Base-by-base conservation (phyloP, 2,113 vertebrate species). In the Gadus macrocephalus region DNA sequence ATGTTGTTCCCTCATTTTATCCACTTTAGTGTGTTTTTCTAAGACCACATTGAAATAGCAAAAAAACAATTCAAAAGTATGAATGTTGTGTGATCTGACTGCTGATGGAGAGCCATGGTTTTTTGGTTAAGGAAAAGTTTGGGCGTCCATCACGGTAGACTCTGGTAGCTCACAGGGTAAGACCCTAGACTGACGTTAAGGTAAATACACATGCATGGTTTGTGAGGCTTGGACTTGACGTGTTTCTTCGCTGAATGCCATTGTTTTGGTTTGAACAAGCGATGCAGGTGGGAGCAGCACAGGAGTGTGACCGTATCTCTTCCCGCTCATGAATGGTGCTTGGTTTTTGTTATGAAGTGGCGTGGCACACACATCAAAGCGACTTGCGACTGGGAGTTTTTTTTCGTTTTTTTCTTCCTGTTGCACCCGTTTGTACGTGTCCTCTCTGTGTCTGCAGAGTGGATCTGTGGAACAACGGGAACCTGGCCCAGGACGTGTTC, bases 401-500 rank as follows among this genome's bases (percentile, higher is more conserved):
- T 5, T 25, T 62, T 12, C 56, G 20, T 15, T 25, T 5, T 25
- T 62, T 12, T 56, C 14, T 31, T 49, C 11, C 35, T 53, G 5
- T 49, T 9, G 42, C 42, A 14, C 42, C 3, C 9, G 15, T 68
- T 56, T 27, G 38, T 11, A 61, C 70, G 42, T 17, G 56, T 16
- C 14, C 65, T 49, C 9, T 78, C 27, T 80, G 15, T 72, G 62
- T 90, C 93, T 94, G 78, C 88, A 98, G 96, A 88, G 93, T 98
- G 64, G 96, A 97, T 79, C 78, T 98, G 17, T 98, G 96, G 97
- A 97, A 99, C 91, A 98, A 95, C 84, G 97, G 95, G 69, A 99
- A 96, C 79, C 86, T 99, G 85, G 95, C 93, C 68, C 97, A 97
- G 89, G 96, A 98, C 71, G 76, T 97, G 83, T 99, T 99, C 85